Conservation (phyloP, 1,140 invertebrate species). For the Drosophila pectinifera region DNA sequence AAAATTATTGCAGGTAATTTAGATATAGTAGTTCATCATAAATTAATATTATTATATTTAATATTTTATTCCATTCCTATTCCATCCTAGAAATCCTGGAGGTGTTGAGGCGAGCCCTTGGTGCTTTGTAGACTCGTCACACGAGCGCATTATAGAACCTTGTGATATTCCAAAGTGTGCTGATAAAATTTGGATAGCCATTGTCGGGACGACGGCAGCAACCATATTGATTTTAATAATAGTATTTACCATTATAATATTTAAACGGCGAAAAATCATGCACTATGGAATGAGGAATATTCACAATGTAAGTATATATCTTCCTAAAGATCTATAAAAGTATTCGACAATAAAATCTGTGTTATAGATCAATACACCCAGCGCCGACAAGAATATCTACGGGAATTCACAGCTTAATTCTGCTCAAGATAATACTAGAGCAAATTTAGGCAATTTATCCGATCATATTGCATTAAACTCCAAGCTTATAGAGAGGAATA, state of each 20-base stretch:
- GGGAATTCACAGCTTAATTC: constrained; percentile 88
- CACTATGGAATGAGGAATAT: constrained; percentile 87
- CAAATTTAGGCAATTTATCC: constrained; percentile 39
- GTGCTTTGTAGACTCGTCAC: constrained; percentile 93
- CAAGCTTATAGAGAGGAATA: constrained; percentile 84
- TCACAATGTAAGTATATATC: constrained; percentile 85
- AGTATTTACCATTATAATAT: constrained; percentile 86
- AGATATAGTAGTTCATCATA: too few species aligned
- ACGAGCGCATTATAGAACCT: constrained; percentile 88
- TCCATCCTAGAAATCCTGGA: constrained; percentile 91
- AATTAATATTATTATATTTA: too few species aligned
- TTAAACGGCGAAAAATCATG: constrained; percentile 85
- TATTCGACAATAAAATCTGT: not conserved
- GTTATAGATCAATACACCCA: constrained; percentile 87
- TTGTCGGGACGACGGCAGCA: constrained; percentile 85
- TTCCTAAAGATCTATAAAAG: not conserved
- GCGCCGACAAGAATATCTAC: constrained; percentile 92
- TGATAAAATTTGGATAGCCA: constrained; percentile 88
- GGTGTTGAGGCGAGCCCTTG: constrained; percentile 92
- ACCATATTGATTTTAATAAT: constrained; percentile 70
- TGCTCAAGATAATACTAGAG: constrained; percentile 90
- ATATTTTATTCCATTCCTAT: not conserved
- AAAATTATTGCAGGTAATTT: constrained; percentile 92
- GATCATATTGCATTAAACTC: constrained; percentile 65
- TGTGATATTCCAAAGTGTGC: constrained; percentile 95